Evolutionary conservation across 2,797 vertebrate species (phyloP), one percentile per base, ranked within the genome.

Genomic region (Oreortyx pictus): DNA sequence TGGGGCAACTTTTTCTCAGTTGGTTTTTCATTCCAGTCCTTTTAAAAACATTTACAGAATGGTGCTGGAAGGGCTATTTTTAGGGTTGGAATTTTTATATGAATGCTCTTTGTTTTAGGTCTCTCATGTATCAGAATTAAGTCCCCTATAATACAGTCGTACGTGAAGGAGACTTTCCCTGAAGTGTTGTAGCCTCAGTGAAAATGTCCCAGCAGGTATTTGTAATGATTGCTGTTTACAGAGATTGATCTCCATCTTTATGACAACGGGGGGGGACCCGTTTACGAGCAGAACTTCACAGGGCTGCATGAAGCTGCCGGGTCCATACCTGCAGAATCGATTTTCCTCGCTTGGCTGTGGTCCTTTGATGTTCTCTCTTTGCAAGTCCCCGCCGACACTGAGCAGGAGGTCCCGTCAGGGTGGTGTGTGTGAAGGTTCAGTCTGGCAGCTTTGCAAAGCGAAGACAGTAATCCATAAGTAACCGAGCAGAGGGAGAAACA

Each of bases 381-480:
- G 77, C 0, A 0, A 90, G 72, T 54, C 62, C 54, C 62, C 56
- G 39, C 80, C 64, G 83, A 93, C 86, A 68, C 25, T 75, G 83
- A 90, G 57, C 66, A 92, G 82, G 88, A 68, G 65, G 80, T 78
- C 75, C 82, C 92, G 84, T 66, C n/a, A 39, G 41, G 81, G 88
- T 75, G 68, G 77, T 91, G 65, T 93, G 59, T 93, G 83, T 94
- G 72, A 82, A 73, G 64, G 61, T 84, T 79, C 77, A 67, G 46
- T 77, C 80, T 84, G 59, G 60, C 46, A 47, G 52, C 87, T 94
- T 94, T 89, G 68, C 75, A 60, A 74, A 43, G 71, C 56, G 50
- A 50, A 77, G 66, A 86, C 85, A 82, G 50, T 81, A 70, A 94
- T 78, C 82, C 89, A 82, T 87, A 88, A 95, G 88, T 73, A 93